Base-by-base conservation (phyloP, 2,888 invertebrate genomes). In the Diarsia dahlii region DNA sequence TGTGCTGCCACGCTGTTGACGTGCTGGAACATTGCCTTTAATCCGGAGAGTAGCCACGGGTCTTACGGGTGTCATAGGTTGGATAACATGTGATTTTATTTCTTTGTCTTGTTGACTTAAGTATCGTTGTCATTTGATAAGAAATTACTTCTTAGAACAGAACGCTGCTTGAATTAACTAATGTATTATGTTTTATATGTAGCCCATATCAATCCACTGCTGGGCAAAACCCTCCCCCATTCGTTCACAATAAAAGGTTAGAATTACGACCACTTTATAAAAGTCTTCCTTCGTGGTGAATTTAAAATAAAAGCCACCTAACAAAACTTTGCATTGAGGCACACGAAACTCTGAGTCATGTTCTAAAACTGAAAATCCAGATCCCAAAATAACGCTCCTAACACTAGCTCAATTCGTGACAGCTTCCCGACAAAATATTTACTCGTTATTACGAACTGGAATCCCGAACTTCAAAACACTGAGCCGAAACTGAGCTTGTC, bases 401-500 rank as follows among this genome's bases (percentile, higher is more conserved):
- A 81, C 71, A 74, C 74, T 54, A 70, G 70, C 63, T 64, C 69
- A 69, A 67, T 46, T 78, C 28, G n/a, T 78, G 85, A 82, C 83
- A 85, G 78, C 28, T 69, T 66, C 62, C 48, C 66, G 85, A 79
- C 87, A 77, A 83, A 86, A 86, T 84, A 80, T 84, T 88, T 80
- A 83, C 74, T 72, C 71, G 75, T 74, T 87, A 86, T 80, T 85
- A 86, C 82, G 81, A 87, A 85, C 85, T 85, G 63, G 62, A 81
- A 77, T 81, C 78, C 84, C 78, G 60, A 81, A 85, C 81, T 87
- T 83, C 81, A 80, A 71, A 86, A 87, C 81, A 82, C 74, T 81
- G 78, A 77, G 85, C 84, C 80, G 71, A 81, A 86, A 78, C 77
- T 84, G 82, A 88, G 87, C 88, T 87, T 82, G 87, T 88, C 89